Base-by-base conservation (phyloP, 2,888 invertebrate species). In the Drosophila meridiana region DNA sequence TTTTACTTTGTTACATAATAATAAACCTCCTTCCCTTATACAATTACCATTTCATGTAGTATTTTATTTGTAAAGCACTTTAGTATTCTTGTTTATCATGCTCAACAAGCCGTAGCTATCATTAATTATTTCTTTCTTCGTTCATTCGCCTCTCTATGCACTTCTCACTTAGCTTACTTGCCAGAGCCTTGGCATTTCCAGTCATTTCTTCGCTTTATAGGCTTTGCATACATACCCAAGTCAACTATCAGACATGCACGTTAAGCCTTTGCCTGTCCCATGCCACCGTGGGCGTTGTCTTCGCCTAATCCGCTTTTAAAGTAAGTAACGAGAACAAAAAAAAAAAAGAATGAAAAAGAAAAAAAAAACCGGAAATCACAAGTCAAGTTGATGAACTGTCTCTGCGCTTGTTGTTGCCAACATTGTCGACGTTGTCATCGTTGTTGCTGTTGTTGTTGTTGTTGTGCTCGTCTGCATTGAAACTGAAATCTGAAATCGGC, bases 361-460 rank as follows among this genome's bases (percentile, higher is more conserved):
- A 73, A 82, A 76, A 73, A 75, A 88, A 89, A 89, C 85, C 87
- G 85, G 85, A 85, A 85, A 85, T 85, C 85, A 85, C 85, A 85
- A 85, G 85, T 85, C 85, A 85, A 85, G 79, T 85, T 85, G 89
- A 85, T 85, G 85, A 85, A 89, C 85, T 85, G 89, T 85, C 87
- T 67, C 78, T 56, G 68, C 55, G 68, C 55, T 59, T 30, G 58
- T 62, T 79, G 58, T 62, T 80, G 76, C 76, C 72, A 55, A 52
- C 52, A 69, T 26, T 45, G 56, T 55, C 11, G 60, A 42, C 69
- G 55, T 40, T 28, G 50, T 45, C n/a, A 1, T 14, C 5, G 40
- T 40, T 20, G 34, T 38, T 57, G 48, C 55, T 43, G n/a, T 50
- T 71, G 56, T 66, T 53, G 64, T 63, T 58, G 65, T 71, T 59